Evolutionary conservation across 2,888 invertebrate genomes (phyloP).

Genomic region (Mimas tiliae): DNA sequence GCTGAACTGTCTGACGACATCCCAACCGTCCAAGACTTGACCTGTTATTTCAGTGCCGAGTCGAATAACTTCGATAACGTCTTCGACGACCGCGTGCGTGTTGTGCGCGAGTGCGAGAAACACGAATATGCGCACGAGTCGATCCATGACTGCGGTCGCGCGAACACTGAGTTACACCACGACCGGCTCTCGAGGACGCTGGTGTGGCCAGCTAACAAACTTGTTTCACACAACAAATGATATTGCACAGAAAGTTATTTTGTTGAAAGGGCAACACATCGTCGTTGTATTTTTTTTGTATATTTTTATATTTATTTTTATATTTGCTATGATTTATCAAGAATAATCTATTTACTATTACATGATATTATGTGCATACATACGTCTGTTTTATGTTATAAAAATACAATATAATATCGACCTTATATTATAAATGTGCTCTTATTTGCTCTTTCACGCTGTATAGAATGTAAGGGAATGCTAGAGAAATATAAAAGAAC

Average conservation of each 20-base stretch:
- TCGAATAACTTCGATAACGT: conserved; percentile 85
- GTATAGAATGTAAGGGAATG: no score
- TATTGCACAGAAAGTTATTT: neutral
- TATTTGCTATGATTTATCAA: no score
- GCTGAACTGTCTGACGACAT: conserved; percentile 84
- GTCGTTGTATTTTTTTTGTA: no score
- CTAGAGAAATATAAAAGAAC: no score
- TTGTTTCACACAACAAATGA: neutral
- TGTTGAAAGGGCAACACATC: neutral
- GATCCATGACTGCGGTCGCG: conserved; percentile 69
- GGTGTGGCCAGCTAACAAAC: conserved; percentile 57
- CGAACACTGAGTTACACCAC: conserved; percentile 59
- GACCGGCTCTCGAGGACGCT: conserved; percentile 51
- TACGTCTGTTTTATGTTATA: no score
- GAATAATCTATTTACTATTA: no score
- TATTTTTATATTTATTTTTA: no score
- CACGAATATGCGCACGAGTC: conserved; percentile 60
- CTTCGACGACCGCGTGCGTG: conserved; percentile 80
- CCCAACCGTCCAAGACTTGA: conserved; percentile 86
- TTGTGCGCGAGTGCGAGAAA: conserved; percentile 55
- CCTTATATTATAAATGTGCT: no score
- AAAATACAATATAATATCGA: no score
- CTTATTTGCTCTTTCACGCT: no score
- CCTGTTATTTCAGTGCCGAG: conserved; percentile 85
- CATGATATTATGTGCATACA: no score